Percentiles rank a stretch among this genome's conserved stretches.
These are phyloP conservation scores for Lophura swinhoii DNA, from an alignment of 2,797 vertebrate genomes.

Conservation along the genomic window DNA sequence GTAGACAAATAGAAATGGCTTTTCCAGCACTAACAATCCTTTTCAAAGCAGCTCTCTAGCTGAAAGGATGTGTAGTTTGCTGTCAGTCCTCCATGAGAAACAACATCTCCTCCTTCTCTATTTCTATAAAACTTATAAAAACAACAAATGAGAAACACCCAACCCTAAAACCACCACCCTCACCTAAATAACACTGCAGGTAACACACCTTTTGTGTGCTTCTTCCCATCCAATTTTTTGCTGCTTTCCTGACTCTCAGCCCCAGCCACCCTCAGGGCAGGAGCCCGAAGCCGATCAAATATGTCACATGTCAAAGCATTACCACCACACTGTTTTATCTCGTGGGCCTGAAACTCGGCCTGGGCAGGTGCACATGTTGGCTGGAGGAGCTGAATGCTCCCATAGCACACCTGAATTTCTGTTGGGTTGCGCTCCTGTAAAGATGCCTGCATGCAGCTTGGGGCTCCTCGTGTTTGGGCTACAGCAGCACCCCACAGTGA, in stretches of 20 bases:
- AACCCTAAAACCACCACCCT: neutral
- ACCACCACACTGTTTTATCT: accelerated
- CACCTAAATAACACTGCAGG: neutral
- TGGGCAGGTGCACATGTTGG: neutral
- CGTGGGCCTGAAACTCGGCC: accelerated
- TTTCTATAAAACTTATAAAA: neutral
- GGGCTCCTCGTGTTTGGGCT: neutral
- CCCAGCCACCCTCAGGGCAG: neutral
- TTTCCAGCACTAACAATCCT: accelerated
- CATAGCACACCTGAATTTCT: neutral
- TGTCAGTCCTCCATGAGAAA: neutral
- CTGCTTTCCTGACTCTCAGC: neutral
- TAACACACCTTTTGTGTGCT: neutral
- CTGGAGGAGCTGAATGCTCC: neutral
- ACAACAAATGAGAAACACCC: neutral
- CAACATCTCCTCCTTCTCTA: too few relatives aligned
- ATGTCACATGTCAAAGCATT: neutral
- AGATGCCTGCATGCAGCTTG: accelerated
- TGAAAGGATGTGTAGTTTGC: neutral
- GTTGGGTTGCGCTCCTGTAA: neutral
- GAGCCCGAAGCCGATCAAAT: accelerated
- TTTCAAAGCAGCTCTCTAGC: neutral
- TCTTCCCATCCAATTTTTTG: neutral
- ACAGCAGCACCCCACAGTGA: neutral
- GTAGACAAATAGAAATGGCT: neutral